Evolutionary conservation across 2,888 invertebrate species (phyloP).

Genomic region (Anodontia alba): DNA sequence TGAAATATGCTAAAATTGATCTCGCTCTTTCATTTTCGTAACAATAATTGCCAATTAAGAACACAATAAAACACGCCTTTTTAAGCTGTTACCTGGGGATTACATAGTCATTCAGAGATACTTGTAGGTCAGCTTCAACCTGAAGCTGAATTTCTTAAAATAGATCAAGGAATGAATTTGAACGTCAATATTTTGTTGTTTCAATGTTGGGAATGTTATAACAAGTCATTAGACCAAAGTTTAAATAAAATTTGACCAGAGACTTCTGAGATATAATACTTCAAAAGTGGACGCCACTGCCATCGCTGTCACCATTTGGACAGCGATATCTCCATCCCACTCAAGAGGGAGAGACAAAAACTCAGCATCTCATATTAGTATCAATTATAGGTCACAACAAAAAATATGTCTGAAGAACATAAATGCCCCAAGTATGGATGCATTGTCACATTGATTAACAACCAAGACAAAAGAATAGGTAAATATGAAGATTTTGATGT

Average conservation of each 20-base stretch:
- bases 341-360: neutral
- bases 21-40: too few relatives aligned
- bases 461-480: neutral
- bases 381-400: conserved; percentile 2
- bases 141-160: conserved; percentile 3
- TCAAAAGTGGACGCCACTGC: neutral
- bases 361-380: neutral
- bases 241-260: conserved; percentile 1
- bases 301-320: neutral
- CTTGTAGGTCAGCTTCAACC: neutral
- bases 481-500: too few relatives aligned
- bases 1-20: too few relatives aligned
- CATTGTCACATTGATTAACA: conserved; percentile 1
- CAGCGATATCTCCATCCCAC: conserved; percentile 2
- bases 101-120: conserved; percentile 5
- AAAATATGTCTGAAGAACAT: neutral
- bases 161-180: conserved; percentile 3
- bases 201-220: neutral
- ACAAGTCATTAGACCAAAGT: neutral
- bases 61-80: conserved; percentile 5
- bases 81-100: conserved; percentile 3
- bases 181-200: conserved; percentile 3
- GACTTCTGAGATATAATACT: conserved; percentile 2
- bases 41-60: too few relatives aligned
- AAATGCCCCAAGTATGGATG: conserved; percentile 5